Evolutionary conservation across 30 jellyfish, hydroid and myxozoan genomes (phyloP).

Genomic region (Aurelia sp.): DNA sequence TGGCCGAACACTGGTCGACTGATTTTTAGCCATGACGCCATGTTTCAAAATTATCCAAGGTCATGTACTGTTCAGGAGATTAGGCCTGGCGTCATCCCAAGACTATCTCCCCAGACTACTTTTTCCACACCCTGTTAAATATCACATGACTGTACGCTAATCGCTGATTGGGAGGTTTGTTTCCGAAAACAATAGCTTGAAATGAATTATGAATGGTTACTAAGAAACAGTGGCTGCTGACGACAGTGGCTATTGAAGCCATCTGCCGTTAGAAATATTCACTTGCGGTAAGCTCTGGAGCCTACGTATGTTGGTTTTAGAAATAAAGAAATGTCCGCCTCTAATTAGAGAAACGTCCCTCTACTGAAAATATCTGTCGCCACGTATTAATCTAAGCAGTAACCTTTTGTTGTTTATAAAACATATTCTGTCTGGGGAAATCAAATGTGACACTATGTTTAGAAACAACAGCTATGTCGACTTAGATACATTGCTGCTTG

Average conservation of each 20-base stretch:
- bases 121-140: constrained; percentile 26
- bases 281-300: constrained; percentile 54
- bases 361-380: constrained; percentile 27
- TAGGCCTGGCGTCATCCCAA: constrained; percentile 49
- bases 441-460: no score
- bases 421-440: not conserved
- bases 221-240: constrained; percentile 25
- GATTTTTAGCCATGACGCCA: constrained; percentile 48
- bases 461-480: no score
- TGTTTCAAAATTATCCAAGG: constrained; percentile 31
- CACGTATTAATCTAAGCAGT: not conserved
- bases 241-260: constrained; percentile 53
- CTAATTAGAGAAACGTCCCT: not conserved
- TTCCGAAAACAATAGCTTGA: constrained; percentile 4
- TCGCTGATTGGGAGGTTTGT: constrained; percentile 9
- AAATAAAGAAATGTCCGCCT: constrained; percentile 23
- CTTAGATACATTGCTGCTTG: no score
- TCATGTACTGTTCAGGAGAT: constrained; percentile 57
- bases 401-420: not conserved
- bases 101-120: constrained; percentile 19
- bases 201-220: constrained; percentile 42
- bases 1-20: constrained; percentile 42
- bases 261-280: constrained; percentile 33
- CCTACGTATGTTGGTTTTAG: constrained; percentile 58
- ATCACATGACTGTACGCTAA: constrained; percentile 24